These are phyloP conservation scores for Pangasius sanitwongsei DNA, from an alignment of 2,797 vertebrate species.

Conservation along the genomic window DNA sequence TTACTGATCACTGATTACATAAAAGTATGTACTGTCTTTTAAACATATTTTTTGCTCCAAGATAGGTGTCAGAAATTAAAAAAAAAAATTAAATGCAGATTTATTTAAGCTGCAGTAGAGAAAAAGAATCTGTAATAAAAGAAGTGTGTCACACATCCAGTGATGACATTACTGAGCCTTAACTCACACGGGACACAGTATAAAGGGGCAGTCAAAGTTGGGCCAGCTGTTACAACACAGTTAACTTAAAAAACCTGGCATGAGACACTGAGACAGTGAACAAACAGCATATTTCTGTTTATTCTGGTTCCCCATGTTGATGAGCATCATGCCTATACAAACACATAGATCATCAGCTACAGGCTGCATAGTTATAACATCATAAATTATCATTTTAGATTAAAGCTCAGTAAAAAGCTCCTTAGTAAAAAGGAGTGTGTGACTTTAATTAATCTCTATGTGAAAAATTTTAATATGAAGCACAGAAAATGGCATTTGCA, in stretches of 20 bases:
- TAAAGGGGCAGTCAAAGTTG: background rate
- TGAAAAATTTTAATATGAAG: background rate
- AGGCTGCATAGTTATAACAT: background rate
- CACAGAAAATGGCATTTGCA: background rate
- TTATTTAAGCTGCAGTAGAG: background rate
- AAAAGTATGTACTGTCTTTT: background rate
- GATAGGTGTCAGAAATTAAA: background rate
- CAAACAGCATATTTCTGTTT: slow-evolving; percentile 11
- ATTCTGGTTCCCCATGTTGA: slow-evolving; percentile 1
- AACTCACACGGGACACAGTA: background rate
- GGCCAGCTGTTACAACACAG: slow-evolving; percentile 23
- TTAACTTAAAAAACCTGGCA: background rate
- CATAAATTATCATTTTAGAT: background rate
- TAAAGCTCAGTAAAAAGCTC: too few species aligned
- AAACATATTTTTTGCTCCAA: background rate
- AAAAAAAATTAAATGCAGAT: background rate
- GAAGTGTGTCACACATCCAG: background rate
- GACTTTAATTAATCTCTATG: slow-evolving; percentile 7
- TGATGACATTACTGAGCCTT: background rate
- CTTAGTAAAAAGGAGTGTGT: background rate
- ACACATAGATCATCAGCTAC: background rate
- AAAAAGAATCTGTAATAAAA: background rate
- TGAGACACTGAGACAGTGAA: slow-evolving; percentile 13
- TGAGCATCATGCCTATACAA: background rate
- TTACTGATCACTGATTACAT: background rate